Evolutionary conservation across 2,888 invertebrate species (phyloP).

Genomic region (Bombyx huttoni): DNA sequence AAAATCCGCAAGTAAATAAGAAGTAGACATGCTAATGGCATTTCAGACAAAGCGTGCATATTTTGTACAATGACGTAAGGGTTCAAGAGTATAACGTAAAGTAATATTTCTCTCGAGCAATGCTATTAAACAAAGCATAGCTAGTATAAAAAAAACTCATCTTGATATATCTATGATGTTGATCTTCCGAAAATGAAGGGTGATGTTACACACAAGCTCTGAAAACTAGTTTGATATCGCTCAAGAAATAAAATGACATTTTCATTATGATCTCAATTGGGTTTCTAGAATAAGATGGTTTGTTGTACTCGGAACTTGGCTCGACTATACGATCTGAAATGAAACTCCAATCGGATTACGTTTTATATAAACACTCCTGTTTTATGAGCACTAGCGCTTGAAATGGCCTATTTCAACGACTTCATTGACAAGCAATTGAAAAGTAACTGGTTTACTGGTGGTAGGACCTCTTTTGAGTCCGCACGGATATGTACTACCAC

Average conservation of each 20-base stretch:
- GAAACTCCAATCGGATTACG: neutral
- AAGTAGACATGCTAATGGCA: too few relatives aligned
- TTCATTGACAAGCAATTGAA: neutral
- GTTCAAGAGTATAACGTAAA: too few relatives aligned
- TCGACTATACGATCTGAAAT: slow-evolving; percentile 5
- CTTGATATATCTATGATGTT: too few relatives aligned
- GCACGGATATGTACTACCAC: too few relatives aligned
- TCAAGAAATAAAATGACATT: slow-evolving; percentile 17
- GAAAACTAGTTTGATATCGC: slow-evolving; percentile 14
- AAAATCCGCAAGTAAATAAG: too few relatives aligned
- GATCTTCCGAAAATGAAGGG: neutral
- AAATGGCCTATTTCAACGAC: neutral
- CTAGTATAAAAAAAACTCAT: too few relatives aligned
- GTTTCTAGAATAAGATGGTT: slow-evolving; percentile 14
- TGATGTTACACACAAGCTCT: slow-evolving; percentile 26
- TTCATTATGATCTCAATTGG: slow-evolving; percentile 20
- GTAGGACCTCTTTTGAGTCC: too few relatives aligned
- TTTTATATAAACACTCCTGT: neutral
- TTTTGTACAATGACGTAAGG: too few relatives aligned
- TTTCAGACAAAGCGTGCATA: too few relatives aligned
- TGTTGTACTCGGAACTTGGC: slow-evolving; percentile 3
- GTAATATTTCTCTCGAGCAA: too few relatives aligned
- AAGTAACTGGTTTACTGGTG: too few relatives aligned
- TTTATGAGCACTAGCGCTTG: neutral
- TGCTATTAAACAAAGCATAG: too few relatives aligned